Evolutionary conservation across 2,797 vertebrate species (phyloP), one percentile per base, ranked within the genome.

Genomic region (Anabacerthia variegaticeps): DNA sequence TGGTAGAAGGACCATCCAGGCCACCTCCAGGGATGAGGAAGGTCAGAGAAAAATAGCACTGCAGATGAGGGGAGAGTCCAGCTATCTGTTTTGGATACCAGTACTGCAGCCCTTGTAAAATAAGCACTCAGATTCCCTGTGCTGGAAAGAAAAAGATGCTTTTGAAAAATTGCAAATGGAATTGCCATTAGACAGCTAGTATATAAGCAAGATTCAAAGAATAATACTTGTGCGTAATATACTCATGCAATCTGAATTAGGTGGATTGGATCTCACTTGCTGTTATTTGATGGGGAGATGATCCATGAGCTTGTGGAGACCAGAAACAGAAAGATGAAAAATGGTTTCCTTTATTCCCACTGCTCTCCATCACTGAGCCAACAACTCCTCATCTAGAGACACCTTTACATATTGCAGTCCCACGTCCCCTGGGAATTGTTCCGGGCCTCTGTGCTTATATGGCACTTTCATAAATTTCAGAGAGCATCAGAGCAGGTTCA

Each of bases 391-490:
- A 26, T 88, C 89, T 56, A 76, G 63, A 90, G 56, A 79, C 67
- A 72, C 81, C 78, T 94, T 92, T 87, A 72, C 52, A 68, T 84
- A 83, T 78, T 92, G 68, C 39, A n/a, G 75, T 72, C 54, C 44
- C 0, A 0, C 0, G 0, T 79, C 89, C 48, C 71, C 21, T 0
- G 0, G 72, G 91, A 79, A 20, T 5, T 43, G 27, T 27, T 56
- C 59, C 0, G 0, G 65, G 34, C 44, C 78, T 51, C 73, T 39
- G 28, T 71, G 73, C 82, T 89, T 85, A 7, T 11, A 2, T 28
- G 48, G 49, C 16, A 12, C 74, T 91, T 74, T 17, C 3, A 7
- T 58, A 0, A 58, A 34, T 77, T 93, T 74, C 51, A 32, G 77
- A 71, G 48, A 51, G 27, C 0, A 1, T 62, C 76, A 21, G 34